phyloP scores from a whole-genome alignment of 1,140 invertebrate species.

The Archivesica marissinica region DNA sequence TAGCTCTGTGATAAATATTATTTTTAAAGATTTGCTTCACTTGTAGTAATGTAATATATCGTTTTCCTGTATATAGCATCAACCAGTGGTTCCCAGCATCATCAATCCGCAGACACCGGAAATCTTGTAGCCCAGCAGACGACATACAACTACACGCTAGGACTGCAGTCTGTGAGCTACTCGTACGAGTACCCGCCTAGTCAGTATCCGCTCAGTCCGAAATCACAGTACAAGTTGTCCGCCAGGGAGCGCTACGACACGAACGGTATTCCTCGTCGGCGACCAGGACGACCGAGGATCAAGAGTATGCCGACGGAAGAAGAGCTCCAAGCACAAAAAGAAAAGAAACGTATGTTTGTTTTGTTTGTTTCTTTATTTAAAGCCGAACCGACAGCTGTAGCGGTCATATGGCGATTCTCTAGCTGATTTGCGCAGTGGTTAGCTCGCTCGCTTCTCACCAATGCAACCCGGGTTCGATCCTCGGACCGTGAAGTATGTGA shows the following conservation, averaged over 20 bases:
- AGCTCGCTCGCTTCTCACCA: too few relatives aligned
- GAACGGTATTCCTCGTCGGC: constrained; percentile 58
- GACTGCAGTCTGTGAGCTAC: background rate
- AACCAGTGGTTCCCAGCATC: background rate
- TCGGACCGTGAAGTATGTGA: too few relatives aligned
- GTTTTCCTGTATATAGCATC: background rate
- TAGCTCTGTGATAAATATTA: too few relatives aligned
- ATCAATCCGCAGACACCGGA: background rate
- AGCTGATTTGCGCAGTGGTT: too few relatives aligned
- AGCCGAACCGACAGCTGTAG: too few relatives aligned
- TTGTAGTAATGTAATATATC: too few relatives aligned
- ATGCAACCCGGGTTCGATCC: too few relatives aligned
- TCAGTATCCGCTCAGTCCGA: constrained; percentile 17
- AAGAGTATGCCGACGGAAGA: constrained; percentile 76
- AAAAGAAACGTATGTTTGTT: constrained; percentile 79
- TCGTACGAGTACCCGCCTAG: background rate
- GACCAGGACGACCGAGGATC: constrained; percentile 76
- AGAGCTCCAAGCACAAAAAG: constrained; percentile 69
- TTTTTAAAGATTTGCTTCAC: too few relatives aligned
- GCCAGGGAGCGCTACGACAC: constrained; percentile 57
- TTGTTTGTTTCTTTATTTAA: too few relatives aligned
- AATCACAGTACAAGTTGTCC: constrained; percentile 54
- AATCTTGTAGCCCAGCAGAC: background rate
- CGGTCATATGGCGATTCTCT: too few relatives aligned
- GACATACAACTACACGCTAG: background rate